Conservation (phyloP, 2,113 vertebrate species). For the Nycticryphes semicollaris region DNA sequence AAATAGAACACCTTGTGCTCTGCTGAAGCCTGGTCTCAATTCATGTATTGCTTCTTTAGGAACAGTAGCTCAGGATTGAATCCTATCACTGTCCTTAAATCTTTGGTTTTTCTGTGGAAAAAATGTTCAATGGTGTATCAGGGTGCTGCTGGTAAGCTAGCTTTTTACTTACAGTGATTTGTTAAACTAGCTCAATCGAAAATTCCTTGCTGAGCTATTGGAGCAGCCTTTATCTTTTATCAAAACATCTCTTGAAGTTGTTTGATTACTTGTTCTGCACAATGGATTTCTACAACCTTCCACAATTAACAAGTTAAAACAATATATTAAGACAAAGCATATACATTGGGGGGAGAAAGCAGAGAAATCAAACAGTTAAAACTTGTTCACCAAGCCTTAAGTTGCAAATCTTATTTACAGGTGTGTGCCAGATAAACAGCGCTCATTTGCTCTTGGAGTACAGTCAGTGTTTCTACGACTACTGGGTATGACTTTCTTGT, state of each 20-base stretch:
- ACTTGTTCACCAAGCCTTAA: neutral
- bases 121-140: neutral
- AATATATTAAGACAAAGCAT: neutral
- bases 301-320: neutral
- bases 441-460: slow-evolving; percentile 75
- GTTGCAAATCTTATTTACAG: slow-evolving; percentile 52
- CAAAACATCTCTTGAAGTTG: neutral
- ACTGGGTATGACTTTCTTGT: slow-evolving; percentile 61
- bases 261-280: neutral
- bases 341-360: neutral
- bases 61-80: neutral
- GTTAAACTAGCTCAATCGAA: neutral
- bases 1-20: neutral
- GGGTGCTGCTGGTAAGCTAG: neutral
- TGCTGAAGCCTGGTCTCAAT: neutral
- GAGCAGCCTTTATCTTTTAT: neutral
- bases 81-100: neutral
- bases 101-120: neutral
- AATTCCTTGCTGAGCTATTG: neutral
- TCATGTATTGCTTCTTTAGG: neutral
- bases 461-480: slow-evolving; percentile 71
- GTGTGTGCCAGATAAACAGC: slow-evolving; percentile 75
- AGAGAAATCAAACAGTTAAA: neutral
- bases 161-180: neutral
- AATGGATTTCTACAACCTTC: neutral